These are phyloP conservation scores for Apamea anceps DNA, from an alignment of 2,888 invertebrate species.

Conservation along the genomic window DNA sequence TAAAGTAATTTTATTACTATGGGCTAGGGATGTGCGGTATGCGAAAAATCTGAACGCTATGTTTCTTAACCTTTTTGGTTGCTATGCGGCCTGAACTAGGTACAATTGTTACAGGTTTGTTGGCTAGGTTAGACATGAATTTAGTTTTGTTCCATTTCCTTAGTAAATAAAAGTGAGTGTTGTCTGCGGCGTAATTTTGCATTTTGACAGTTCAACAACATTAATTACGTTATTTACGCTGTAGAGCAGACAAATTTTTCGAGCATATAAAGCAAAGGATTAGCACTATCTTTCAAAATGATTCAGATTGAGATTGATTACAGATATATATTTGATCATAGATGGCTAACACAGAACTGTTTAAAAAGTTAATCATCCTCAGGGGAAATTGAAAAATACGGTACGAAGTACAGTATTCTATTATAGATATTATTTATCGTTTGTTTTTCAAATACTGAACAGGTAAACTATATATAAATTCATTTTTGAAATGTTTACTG, in stretches of 20 bases:
- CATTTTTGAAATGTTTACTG: not conserved
- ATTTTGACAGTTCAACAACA: too few species aligned
- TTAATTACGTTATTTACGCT: too few species aligned
- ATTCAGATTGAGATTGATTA: too few species aligned
- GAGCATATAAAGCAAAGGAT: too few species aligned
- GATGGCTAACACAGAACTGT: not conserved
- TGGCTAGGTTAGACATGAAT: not conserved
- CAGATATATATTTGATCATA: too few species aligned
- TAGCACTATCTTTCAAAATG: too few species aligned
- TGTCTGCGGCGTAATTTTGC: not conserved
- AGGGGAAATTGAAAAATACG: not conserved
- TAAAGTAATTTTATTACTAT: conserved; percentile 83
- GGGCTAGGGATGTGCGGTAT: conserved; percentile 64
- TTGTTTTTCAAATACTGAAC: too few species aligned
- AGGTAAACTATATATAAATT: too few species aligned
- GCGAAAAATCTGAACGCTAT: conserved; percentile 52
- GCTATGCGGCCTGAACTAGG: conserved; percentile 20
- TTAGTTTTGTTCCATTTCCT: conserved; percentile 1
- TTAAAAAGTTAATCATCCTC: not conserved
- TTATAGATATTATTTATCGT: too few species aligned
- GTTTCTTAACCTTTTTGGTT: conserved; percentile 45
- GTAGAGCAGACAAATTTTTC: too few species aligned
- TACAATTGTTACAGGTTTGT: conserved; percentile 9
- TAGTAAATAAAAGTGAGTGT: too few species aligned
- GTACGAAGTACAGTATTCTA: not conserved